Conservation (phyloP, 2,888 invertebrate species). For the Machimus atricapillus region DNA sequence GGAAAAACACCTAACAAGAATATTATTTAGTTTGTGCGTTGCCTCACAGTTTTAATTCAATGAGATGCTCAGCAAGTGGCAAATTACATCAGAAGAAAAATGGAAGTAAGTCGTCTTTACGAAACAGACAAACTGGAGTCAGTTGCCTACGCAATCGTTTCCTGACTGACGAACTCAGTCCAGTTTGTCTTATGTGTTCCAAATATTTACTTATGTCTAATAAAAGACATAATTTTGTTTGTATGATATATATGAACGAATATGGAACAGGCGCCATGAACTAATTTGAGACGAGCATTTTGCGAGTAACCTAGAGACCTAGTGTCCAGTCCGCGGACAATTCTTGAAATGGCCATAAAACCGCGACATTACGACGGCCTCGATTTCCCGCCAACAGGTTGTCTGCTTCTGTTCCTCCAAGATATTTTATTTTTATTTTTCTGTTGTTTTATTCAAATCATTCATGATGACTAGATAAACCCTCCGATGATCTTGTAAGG, state of each 20-base stretch:
- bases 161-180: background rate
- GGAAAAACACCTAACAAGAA: background rate
- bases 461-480: background rate
- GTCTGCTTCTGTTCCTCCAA: background rate
- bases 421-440: background rate
- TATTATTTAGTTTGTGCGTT: conserved; percentile 1
- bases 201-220: background rate
- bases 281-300: background rate
- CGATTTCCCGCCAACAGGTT: background rate
- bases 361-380: conserved; percentile 1
- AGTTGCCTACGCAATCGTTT: background rate
- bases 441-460: background rate
- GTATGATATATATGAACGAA: background rate
- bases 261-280: background rate
- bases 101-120: background rate
- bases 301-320: conserved; percentile 34
- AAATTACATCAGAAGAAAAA: conserved; percentile 5
- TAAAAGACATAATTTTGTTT: background rate
- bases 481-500: background rate
- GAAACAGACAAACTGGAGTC: background rate
- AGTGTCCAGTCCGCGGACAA: conserved; percentile 1
- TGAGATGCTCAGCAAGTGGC: background rate
- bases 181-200: background rate
- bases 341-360: conserved; percentile 8
- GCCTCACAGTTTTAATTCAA: background rate